These are phyloP conservation scores for Drosophila basisetae DNA, from an alignment of 2,888 invertebrate genomes.

Conservation along the genomic window DNA sequence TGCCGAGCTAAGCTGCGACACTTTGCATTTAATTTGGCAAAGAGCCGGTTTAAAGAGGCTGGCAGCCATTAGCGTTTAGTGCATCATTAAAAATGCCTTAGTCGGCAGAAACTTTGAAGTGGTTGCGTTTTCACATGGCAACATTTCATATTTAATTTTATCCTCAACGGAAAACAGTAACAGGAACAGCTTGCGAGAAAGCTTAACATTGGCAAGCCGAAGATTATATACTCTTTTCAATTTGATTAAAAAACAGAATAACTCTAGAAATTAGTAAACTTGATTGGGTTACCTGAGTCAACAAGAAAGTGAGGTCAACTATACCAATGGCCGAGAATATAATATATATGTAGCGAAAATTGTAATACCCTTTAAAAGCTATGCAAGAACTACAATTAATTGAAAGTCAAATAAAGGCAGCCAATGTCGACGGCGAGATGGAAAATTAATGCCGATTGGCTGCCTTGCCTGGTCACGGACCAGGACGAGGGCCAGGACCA, in stretches of 20 bases:
- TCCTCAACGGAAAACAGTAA: constrained; percentile 6
- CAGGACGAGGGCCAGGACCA: background rate
- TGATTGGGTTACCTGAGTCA: no score
- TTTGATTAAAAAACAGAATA: background rate
- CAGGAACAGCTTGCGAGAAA: background rate
- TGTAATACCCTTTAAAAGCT: background rate
- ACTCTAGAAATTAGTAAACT: background rate
- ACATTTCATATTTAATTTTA: constrained; percentile 49
- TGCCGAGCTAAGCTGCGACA: constrained; percentile 10
- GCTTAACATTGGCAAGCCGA: background rate
- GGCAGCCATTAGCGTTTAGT: constrained; percentile 47
- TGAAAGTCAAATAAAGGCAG: constrained; percentile 41
- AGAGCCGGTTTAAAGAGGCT: constrained; percentile 38
- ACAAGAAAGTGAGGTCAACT: no score
- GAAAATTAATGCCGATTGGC: constrained; percentile 30
- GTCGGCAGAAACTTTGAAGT: constrained; percentile 62
- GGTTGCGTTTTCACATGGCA: constrained; percentile 41
- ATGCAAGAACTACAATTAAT: constrained; percentile 33
- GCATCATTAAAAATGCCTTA: constrained; percentile 73
- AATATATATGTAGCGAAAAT: background rate
- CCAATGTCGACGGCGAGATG: constrained; percentile 10
- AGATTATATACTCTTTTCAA: background rate
- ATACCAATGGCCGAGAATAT: background rate
- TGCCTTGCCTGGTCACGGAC: constrained; percentile 24
- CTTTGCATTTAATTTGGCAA: constrained; percentile 22